Percentiles rank a stretch among this genome's conserved stretches.
Conservation (phyloP, 1,140 invertebrate species). For the Aphis craccivora region DNA sequence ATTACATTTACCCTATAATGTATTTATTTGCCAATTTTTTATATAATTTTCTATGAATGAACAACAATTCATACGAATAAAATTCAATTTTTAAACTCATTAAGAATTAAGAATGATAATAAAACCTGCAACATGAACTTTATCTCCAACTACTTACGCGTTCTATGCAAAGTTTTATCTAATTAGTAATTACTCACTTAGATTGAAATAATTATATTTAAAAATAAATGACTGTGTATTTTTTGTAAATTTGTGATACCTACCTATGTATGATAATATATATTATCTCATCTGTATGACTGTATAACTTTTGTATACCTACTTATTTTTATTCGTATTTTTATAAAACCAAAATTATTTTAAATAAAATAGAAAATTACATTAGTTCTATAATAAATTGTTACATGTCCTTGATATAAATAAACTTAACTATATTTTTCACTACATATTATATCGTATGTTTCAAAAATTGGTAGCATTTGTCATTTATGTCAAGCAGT, state of each 20-base stretch:
- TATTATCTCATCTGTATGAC: not conserved
- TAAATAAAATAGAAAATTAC: slow-evolving; percentile 7
- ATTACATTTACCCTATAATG: too few species aligned
- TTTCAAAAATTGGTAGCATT: not conserved
- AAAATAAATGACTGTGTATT: not conserved
- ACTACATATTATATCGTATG: not conserved
- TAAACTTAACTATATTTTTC: not conserved
- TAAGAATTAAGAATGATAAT: too few species aligned
- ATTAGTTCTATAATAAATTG: not conserved
- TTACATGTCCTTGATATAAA: slow-evolving; percentile 6
- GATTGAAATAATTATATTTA: not conserved
- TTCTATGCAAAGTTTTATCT: not conserved
- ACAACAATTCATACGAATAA: too few species aligned
- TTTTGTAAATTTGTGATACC: too few species aligned
- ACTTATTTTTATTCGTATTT: not conserved
- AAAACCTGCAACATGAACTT: too few species aligned
- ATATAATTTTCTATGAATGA: too few species aligned
- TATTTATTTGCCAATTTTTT: too few species aligned
- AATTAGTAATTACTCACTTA: not conserved
- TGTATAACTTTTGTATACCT: not conserved
- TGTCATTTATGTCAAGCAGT: not conserved
- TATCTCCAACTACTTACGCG: not conserved
- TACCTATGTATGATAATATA: too few species aligned
- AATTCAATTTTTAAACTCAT: too few species aligned
- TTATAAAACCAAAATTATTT: not conserved